phyloP scores from a whole-genome alignment of 2,113 vertebrate genomes.

The Macroglossus sobrinus region DNA sequence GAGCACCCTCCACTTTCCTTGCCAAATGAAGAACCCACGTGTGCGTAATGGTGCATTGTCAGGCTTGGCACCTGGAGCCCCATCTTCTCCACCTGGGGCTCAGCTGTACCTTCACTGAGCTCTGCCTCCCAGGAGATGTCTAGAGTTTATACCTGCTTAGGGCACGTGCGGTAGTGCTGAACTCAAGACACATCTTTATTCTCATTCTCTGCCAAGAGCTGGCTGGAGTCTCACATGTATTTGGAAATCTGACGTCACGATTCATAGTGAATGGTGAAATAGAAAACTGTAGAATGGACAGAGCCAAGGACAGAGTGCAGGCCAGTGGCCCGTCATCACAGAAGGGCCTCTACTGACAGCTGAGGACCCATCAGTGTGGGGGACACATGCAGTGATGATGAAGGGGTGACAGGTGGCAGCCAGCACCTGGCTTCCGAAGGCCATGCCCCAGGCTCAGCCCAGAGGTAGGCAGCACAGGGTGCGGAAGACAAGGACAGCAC shows the following conservation, averaged over 20 bases:
- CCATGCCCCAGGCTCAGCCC: neutral
- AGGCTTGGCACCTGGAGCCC: neutral
- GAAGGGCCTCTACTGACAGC: neutral
- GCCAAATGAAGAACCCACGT: neutral
- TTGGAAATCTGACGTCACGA: neutral
- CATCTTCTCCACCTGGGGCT: neutral
- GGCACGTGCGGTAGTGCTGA: neutral
- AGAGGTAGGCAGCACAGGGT: neutral
- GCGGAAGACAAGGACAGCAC: neutral
- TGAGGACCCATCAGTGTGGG: neutral
- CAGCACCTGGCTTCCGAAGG: neutral
- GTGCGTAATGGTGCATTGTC: rapidly evolving
- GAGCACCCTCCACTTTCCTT: neutral
- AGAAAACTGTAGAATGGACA: neutral
- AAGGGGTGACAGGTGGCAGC: neutral
- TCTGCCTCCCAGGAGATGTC: neutral
- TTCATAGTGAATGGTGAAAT: neutral
- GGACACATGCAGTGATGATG: neutral
- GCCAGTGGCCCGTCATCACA: neutral
- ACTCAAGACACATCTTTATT: neutral
- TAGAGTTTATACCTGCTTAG: neutral
- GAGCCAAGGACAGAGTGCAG: neutral
- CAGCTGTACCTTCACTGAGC: neutral
- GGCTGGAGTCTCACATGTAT: neutral
- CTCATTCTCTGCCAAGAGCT: neutral